These are phyloP conservation scores for Siderastrea siderea DNA, from an alignment of 92 coral and sea anemone genomes.

Conservation along the genomic window DNA sequence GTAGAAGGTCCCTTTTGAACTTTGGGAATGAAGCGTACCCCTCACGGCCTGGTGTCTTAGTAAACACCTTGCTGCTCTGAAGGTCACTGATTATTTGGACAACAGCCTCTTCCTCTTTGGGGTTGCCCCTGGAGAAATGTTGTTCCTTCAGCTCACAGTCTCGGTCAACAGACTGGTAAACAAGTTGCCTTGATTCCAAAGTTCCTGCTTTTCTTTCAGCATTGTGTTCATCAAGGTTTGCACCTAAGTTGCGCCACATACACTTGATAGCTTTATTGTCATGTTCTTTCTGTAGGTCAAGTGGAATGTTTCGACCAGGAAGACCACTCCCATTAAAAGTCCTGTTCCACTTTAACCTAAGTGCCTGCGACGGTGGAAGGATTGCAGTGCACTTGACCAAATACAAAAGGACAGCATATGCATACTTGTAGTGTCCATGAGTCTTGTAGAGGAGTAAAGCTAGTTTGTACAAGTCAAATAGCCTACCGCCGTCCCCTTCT, in stretches of 20 bases:
- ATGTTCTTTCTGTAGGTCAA: slow-evolving; percentile 62
- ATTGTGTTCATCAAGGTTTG: slow-evolving; percentile 48
- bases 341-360: slow-evolving; percentile 54
- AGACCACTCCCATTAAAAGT: slow-evolving; percentile 56
- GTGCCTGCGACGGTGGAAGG: slow-evolving; percentile 55
- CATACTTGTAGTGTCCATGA: slow-evolving; percentile 63
- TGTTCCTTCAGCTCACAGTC: slow-evolving; percentile 53
- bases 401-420: slow-evolving; percentile 65
- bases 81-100: slow-evolving; percentile 41
- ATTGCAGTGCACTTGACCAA: slow-evolving; percentile 45
- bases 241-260: slow-evolving; percentile 59
- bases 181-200: slow-evolving; percentile 52
- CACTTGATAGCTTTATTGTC: slow-evolving; percentile 56
- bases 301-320: slow-evolving; percentile 60
- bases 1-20: slow-evolving; percentile 44
- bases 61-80: slow-evolving; percentile 6
- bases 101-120: slow-evolving; percentile 53
- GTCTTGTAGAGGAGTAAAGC: slow-evolving; percentile 57
- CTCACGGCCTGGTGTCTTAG: slow-evolving; percentile 20
- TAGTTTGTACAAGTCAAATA: slow-evolving; percentile 61
- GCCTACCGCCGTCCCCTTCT: slow-evolving; percentile 72
- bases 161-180: slow-evolving; percentile 54
- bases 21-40: slow-evolving; percentile 53
- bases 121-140: slow-evolving; percentile 32
- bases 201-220: slow-evolving; percentile 61